Base-by-base conservation (phyloP, 1,140 invertebrate species). In the Eupristina koningsbergeri region DNA sequence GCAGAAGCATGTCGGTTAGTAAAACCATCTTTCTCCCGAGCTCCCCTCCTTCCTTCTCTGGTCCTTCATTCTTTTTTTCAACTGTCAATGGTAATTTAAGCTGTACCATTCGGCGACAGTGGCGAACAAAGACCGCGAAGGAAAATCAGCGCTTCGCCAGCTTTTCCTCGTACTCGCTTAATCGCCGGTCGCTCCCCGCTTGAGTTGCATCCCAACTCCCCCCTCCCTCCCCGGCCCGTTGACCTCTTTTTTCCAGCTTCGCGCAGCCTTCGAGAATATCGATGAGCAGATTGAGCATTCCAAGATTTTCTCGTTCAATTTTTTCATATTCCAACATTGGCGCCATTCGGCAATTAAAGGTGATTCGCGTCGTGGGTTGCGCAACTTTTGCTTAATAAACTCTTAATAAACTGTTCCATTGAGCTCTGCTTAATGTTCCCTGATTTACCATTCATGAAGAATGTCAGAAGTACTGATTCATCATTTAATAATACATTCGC, bases 1-100 rank as follows among this genome's bases (percentile, higher is more conserved):
- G 79, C 97, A 97, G 93, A 97, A 97, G 92, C 96, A 96, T 92
- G 95, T 96, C 89, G 96, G 96, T 96, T 87, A 94, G 94, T 93
- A 87, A 83, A 83, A 75, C 67, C 67, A 71, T 71, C 22, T 41
- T 26, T 15, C 17, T 74, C 41, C n/a, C n/a, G n/a, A n/a, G n/a
- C 34, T 11, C 71, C 74, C 82, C 81, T 84, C 77, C 47, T 74
- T 83, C 81, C 34, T 45, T 50, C 53, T 53, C 26, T 71, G 39
- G 58, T 76, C 41, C 17, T 63, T 83, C 29, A 9, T 50, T 47
- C 19, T 31, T 13, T 69, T 81, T 61, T 75, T 34, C 26, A 22
- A 64, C 31, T 22, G 41, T 39, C 58, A n/a, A 61, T 82, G 75
- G 64, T 76, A 67, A 53, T 75, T n/a, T n/a, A n/a, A 67, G 71